Evolutionary conservation across 2,888 invertebrate species (phyloP).

Genomic region (Cotesia congregata): DNA sequence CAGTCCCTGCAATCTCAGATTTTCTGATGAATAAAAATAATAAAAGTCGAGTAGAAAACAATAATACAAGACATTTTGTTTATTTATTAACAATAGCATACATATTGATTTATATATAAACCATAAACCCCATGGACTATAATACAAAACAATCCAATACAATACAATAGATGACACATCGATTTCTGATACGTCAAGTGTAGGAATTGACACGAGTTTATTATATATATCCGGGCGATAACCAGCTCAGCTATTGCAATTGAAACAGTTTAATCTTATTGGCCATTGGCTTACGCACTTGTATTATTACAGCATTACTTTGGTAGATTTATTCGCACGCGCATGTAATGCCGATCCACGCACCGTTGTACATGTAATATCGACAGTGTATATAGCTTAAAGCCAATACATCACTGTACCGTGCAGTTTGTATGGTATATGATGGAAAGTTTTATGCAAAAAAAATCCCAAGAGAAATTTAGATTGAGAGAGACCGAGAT

Average conservation of each 20-base stretch:
- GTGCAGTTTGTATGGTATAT: not conserved
- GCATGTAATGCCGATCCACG: slow-evolving; percentile 12
- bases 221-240: slow-evolving; percentile 29
- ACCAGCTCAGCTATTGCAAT: slow-evolving; percentile 41
- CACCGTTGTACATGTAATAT: not conserved
- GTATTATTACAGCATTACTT: not conserved
- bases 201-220: slow-evolving; percentile 31
- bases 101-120: slow-evolving; percentile 24
- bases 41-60: too few species aligned
- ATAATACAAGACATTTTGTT: too few species aligned
- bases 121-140: slow-evolving; percentile 14
- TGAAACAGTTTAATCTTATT: slow-evolving; percentile 39
- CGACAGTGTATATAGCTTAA: not conserved
- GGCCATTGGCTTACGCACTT: slow-evolving; percentile 33
- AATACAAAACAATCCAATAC: not conserved
- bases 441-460: not conserved
- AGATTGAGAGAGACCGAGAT: not conserved
- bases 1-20: too few species aligned
- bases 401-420: not conserved
- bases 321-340: slow-evolving; percentile 21
- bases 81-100: not conserved
- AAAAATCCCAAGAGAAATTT: not conserved
- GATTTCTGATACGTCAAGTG: slow-evolving; percentile 27
- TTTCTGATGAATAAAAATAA: too few species aligned
- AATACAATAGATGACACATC: slow-evolving; percentile 28